Conservation (phyloP, 2,113 vertebrate species). For the Zootoca vivipara region DNA sequence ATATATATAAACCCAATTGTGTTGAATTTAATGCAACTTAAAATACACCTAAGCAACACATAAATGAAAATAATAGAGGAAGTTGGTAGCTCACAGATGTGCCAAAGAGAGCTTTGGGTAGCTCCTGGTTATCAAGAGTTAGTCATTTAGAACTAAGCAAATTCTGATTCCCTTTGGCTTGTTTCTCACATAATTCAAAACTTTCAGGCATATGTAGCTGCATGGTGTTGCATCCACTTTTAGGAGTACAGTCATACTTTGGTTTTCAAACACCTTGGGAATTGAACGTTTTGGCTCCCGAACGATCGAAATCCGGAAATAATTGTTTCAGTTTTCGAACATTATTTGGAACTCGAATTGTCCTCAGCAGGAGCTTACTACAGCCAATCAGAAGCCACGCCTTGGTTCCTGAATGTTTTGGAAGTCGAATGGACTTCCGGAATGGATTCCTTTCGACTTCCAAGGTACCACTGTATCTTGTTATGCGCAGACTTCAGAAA, state of each 20-base stretch:
- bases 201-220: background rate
- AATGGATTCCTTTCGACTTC: no score
- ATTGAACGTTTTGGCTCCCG: no score
- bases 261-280: no score
- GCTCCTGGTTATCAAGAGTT: background rate
- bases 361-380: no score
- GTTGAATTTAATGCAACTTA: constrained; percentile 19
- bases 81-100: background rate
- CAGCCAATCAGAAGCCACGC: no score
- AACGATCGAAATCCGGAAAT: no score
- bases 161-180: background rate
- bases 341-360: no score
- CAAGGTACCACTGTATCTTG: no score
- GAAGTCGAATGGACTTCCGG: no score
- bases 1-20: constrained; percentile 22
- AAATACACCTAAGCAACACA: constrained; percentile 8
- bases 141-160: background rate
- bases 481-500: no score
- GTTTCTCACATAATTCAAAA: background rate
- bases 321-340: no score
- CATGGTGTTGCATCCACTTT: background rate
- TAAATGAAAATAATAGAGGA: constrained; percentile 37
- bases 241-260: background rate
- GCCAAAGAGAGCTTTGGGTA: background rate
- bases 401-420: no score